These are phyloP conservation scores for Dreissena rostriformis DNA, from an alignment of 1,140 invertebrate genomes.

Conservation along the genomic window DNA sequence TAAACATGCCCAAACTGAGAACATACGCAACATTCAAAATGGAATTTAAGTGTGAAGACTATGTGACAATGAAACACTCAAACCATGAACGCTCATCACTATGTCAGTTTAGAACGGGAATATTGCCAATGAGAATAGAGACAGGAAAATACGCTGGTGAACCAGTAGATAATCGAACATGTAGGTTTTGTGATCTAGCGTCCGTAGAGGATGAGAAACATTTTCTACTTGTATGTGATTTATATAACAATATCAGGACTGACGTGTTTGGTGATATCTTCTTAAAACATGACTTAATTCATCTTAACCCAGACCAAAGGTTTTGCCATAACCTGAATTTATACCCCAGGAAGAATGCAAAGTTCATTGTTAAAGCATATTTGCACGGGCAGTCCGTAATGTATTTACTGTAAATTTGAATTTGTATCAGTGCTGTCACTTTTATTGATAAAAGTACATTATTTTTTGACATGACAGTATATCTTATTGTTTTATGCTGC, in stretches of 20 bases:
- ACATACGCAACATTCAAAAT: no score
- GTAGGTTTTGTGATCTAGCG: slow-evolving; percentile 15
- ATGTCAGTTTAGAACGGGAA: slow-evolving; percentile 39
- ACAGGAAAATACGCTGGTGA: slow-evolving; percentile 44
- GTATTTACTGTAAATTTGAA: no score
- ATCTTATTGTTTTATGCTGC: no score
- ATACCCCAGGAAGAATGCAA: background rate
- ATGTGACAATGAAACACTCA: slow-evolving; percentile 13
- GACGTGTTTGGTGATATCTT: background rate
- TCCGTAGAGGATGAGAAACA: slow-evolving; percentile 19
- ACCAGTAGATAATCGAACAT: slow-evolving; percentile 8
- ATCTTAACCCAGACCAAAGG: background rate
- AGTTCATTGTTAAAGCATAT: slow-evolving; percentile 16
- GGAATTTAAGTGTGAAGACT: background rate
- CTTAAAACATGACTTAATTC: background rate
- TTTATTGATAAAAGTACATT: no score
- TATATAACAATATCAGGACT: slow-evolving; percentile 11
- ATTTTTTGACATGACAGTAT: no score
- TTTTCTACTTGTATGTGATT: slow-evolving; percentile 10
- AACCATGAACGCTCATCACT: slow-evolving; percentile 29
- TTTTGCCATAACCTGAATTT: background rate
- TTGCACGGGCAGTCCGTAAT: background rate
- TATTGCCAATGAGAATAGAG: slow-evolving; percentile 30
- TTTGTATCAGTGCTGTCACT: no score
- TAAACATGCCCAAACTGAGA: background rate